These are phyloP conservation scores for Oscheius sp. DNA, from an alignment of 2,888 invertebrate genomes.

Conservation along the genomic window DNA sequence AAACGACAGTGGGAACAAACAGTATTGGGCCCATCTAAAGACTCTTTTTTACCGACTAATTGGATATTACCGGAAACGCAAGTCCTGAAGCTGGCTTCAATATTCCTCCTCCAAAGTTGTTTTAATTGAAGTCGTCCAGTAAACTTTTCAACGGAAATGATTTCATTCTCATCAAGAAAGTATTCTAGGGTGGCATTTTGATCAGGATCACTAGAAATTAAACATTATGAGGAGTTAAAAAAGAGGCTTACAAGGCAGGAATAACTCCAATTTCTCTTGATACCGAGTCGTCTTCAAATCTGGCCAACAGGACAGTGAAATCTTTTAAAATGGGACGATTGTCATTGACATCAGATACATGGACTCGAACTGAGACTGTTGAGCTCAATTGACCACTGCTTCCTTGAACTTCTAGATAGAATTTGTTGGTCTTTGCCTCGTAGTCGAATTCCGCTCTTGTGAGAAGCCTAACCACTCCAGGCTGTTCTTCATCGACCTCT, in stretches of 20 bases:
- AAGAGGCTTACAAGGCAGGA: slow-evolving; percentile 66
- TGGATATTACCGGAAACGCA: slow-evolving; percentile 67
- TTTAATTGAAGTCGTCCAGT: slow-evolving; percentile 58
- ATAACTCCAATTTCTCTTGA: slow-evolving; percentile 55
- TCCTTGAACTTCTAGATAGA: slow-evolving; percentile 87
- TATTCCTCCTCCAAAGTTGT: slow-evolving; percentile 56
- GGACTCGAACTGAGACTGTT: slow-evolving; percentile 63
- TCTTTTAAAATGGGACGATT: slow-evolving; percentile 90
- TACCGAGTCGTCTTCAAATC: slow-evolving; percentile 44
- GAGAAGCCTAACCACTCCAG: slow-evolving; percentile 78
- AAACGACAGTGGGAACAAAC: slow-evolving; percentile 60
- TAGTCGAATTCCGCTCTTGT: slow-evolving; percentile 92
- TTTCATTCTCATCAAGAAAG: slow-evolving; percentile 61
- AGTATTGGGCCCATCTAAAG: slow-evolving; percentile 66
- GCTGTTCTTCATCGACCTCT: slow-evolving; percentile 54
- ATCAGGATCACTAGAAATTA: slow-evolving; percentile 63
- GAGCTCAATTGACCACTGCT: slow-evolving; percentile 67
- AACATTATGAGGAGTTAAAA: not conserved
- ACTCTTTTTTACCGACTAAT: slow-evolving; percentile 24
- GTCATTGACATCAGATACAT: slow-evolving; percentile 78
- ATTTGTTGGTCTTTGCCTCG: slow-evolving; percentile 87
- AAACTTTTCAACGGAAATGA: slow-evolving; percentile 58
- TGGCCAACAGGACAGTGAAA: slow-evolving; percentile 82
- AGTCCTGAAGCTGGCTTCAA: slow-evolving; percentile 56
- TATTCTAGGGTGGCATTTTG: slow-evolving; percentile 68